These are phyloP conservation scores for Cyclophora punctaria DNA, from an alignment of 2,888 invertebrate genomes.

Conservation along the genomic window DNA sequence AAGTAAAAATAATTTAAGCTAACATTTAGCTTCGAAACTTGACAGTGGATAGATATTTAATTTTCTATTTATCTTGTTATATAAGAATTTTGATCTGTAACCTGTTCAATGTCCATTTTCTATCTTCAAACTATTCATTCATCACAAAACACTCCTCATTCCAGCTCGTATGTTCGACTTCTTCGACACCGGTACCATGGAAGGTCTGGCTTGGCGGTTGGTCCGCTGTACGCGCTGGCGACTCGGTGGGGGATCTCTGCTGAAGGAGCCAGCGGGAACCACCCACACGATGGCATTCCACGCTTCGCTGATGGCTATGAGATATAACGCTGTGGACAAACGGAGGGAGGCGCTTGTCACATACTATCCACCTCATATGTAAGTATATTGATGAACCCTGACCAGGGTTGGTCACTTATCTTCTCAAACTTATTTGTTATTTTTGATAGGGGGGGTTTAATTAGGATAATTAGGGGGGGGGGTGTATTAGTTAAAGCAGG, in stretches of 20 bases:
- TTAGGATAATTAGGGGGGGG: no score
- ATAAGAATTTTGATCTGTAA: no score
- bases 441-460: no score
- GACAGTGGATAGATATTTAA: no score
- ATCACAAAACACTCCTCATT: slow-evolving; percentile 27
- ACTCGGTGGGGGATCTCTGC: slow-evolving; percentile 67
- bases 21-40: no score
- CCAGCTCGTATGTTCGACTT: slow-evolving; percentile 95
- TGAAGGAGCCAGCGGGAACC: slow-evolving; percentile 42
- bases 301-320: slow-evolving; percentile 62
- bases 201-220: slow-evolving; percentile 89
- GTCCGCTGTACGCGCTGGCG: slow-evolving; percentile 78
- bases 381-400: slow-evolving; percentile 57
- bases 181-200: slow-evolving; percentile 95
- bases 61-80: no score
- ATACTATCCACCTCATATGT: slow-evolving; percentile 92
- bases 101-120: no score
- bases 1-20: no score
- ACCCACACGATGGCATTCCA: slow-evolving; percentile 79
- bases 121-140: no score
- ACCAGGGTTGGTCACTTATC: no score
- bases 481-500: no score
- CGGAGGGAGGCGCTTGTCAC: slow-evolving; percentile 82
- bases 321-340: slow-evolving; percentile 67
- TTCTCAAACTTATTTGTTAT: no score